A percentile compares a stretch with the other conserved stretches of the same genome.
Conservation (phyloP, 2,888 invertebrate genomes). For the Bellardia pandia region DNA sequence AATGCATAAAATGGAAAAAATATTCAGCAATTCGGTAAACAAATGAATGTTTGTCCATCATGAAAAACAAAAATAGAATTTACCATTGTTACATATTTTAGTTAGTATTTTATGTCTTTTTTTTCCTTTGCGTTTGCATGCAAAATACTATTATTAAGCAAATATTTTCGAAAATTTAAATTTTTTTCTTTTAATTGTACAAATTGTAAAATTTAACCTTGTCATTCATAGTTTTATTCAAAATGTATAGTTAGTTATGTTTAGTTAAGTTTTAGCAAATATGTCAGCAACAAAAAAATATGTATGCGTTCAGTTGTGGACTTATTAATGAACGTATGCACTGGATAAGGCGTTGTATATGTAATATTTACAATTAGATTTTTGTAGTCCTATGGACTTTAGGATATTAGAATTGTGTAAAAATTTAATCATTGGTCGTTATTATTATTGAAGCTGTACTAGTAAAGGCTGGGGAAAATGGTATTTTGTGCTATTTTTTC, state of each 20-base stretch:
- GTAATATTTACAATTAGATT: neutral
- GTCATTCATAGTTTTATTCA: neutral
- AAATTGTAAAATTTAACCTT: conserved; percentile 12
- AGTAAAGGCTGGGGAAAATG: too few relatives aligned
- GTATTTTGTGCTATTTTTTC: too few relatives aligned
- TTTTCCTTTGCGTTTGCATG: neutral
- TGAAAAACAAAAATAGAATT: neutral
- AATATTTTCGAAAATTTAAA: conserved; percentile 6
- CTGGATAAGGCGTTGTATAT: neutral
- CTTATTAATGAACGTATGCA: neutral
- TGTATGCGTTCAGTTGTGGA: neutral
- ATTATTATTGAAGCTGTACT: too few relatives aligned
- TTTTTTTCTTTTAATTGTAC: conserved; percentile 21
- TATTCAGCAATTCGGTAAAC: conserved; percentile 31
- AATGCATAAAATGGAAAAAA: conserved; percentile 41
- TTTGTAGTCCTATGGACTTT: neutral
- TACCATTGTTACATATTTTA: neutral
- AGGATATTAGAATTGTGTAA: neutral
- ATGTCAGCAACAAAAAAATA: neutral
- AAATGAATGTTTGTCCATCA: conserved; percentile 28
- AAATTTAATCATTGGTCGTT: too few relatives aligned
- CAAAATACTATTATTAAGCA: conserved; percentile 16
- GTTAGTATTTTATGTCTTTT: neutral
- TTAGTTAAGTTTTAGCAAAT: neutral
- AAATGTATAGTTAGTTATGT: neutral